A percentile compares a stretch with the other conserved stretches of the same genome.
Evolutionary conservation across 2,797 vertebrate species (phyloP).

Genomic region (Phalloptychus januarius): DNA sequence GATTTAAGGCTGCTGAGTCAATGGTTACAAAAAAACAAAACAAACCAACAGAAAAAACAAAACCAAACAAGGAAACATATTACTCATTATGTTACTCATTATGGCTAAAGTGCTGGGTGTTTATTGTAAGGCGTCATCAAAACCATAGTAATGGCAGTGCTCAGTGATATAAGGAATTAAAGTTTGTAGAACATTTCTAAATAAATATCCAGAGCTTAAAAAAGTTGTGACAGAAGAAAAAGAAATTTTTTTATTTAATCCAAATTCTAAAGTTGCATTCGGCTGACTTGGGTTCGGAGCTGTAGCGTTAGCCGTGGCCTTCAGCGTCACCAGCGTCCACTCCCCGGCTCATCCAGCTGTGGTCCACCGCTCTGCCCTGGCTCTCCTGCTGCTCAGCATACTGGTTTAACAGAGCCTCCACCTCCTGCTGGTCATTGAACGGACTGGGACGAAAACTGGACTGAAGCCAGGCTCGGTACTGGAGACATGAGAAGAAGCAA

Average conservation of each 20-base stretch:
- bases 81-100: conserved; percentile 48
- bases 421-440: conserved; percentile 85
- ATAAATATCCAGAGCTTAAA: conserved; percentile 37
- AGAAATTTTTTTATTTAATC: conserved; percentile 14
- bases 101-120: conserved; percentile 66
- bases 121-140: conserved; percentile 64
- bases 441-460: conserved; percentile 79
- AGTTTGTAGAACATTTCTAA: conserved; percentile 46
- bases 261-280: conserved; percentile 11
- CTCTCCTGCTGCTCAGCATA: conserved; percentile 78
- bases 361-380: conserved; percentile 66
- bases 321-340: conserved; percentile 55
- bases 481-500: conserved; percentile 34
- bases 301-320: conserved; percentile 72
- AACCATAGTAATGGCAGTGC: conserved; percentile 43
- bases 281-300: conserved; percentile 47
- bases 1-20: conserved; percentile 45
- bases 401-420: conserved; percentile 77
- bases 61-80: conserved; percentile 7
- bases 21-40: not conserved
- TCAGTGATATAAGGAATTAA: conserved; percentile 28
- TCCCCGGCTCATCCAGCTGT: conserved; percentile 60
- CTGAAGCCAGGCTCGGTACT: conserved; percentile 86
- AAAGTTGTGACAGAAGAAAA: conserved; percentile 7
- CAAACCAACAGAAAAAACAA: not conserved